Percentiles rank a stretch among this genome's conserved stretches.
These are phyloP conservation scores for Eupithecia tripunctaria DNA, from an alignment of 2,888 invertebrate genomes.

Conservation along the genomic window DNA sequence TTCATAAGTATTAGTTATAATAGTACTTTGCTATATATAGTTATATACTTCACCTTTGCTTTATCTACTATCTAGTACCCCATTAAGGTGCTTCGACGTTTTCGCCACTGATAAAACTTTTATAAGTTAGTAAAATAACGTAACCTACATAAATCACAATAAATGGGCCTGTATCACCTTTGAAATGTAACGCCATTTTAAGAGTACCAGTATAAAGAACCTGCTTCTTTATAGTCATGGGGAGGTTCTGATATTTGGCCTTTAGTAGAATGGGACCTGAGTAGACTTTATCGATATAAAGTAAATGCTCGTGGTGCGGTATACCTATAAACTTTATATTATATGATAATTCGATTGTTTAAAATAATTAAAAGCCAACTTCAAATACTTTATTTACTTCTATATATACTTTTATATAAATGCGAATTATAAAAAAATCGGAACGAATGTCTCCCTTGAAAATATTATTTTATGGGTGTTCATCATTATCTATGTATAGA, in stretches of 20 bases:
- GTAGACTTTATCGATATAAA: no score
- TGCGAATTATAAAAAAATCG: no score
- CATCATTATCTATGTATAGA: not conserved
- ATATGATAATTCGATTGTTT: no score
- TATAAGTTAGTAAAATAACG: constrained; percentile 11
- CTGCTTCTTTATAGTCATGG: not conserved
- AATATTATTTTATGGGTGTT: no score
- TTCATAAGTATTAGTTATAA: no score
- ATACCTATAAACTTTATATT: no score
- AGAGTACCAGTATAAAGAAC: not conserved
- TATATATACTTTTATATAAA: no score
- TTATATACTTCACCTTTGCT: not conserved
- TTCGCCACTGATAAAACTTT: constrained; percentile 12
- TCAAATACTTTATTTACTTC: no score
- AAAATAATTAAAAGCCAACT: no score
- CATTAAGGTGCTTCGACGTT: constrained; percentile 10
- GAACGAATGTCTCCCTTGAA: no score
- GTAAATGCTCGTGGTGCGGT: no score
- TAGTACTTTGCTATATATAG: not conserved
- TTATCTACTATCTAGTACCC: constrained; percentile 1
- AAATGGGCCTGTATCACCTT: constrained; percentile 13
- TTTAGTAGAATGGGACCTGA: not conserved
- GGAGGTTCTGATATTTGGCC: not conserved
- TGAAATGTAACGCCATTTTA: not conserved
- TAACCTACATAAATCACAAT: constrained; percentile 9